Conservation (phyloP, 2,113 vertebrate genomes). For the Pelobates fuscus region DNA sequence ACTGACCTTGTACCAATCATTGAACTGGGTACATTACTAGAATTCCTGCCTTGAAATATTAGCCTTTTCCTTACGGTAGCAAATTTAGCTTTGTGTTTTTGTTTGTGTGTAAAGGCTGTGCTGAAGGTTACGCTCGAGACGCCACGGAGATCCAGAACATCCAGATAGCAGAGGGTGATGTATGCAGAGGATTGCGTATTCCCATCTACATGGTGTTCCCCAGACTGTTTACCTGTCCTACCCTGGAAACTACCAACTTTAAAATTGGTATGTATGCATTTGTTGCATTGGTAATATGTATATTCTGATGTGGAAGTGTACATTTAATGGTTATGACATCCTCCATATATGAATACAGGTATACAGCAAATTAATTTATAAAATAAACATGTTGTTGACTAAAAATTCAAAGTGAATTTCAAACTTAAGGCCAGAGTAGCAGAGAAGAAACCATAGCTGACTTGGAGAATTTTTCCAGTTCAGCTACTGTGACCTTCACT, state of each 20-base stretch:
- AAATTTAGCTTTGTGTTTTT: too few relatives aligned
- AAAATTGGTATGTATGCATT: slow-evolving; percentile 82
- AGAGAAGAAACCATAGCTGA: too few relatives aligned
- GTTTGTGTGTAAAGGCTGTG: slow-evolving; percentile 75
- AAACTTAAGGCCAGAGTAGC: too few relatives aligned
- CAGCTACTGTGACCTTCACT: too few relatives aligned
- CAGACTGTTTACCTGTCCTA: slow-evolving; percentile 93
- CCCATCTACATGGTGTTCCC: slow-evolving; percentile 97
- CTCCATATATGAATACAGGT: neutral
- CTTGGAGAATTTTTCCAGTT: too few relatives aligned
- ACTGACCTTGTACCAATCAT: too few relatives aligned
- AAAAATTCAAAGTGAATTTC: too few relatives aligned
- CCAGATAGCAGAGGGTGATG: slow-evolving; percentile 92
- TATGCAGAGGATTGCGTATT: slow-evolving; percentile 83
- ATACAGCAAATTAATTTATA: neutral
- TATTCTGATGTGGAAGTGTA: too few relatives aligned
- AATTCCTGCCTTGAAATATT: too few relatives aligned
- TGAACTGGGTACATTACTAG: too few relatives aligned
- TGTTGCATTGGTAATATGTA: neutral
- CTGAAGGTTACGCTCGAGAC: slow-evolving; percentile 92
- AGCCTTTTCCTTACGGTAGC: too few relatives aligned
- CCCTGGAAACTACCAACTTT: slow-evolving; percentile 95
- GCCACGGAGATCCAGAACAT: slow-evolving; percentile 98
- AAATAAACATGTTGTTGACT: too few relatives aligned
- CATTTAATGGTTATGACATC: neutral